These are phyloP conservation scores for Halcyon chelicuti DNA, from an alignment of 2,797 vertebrate genomes.

Conservation along the genomic window DNA sequence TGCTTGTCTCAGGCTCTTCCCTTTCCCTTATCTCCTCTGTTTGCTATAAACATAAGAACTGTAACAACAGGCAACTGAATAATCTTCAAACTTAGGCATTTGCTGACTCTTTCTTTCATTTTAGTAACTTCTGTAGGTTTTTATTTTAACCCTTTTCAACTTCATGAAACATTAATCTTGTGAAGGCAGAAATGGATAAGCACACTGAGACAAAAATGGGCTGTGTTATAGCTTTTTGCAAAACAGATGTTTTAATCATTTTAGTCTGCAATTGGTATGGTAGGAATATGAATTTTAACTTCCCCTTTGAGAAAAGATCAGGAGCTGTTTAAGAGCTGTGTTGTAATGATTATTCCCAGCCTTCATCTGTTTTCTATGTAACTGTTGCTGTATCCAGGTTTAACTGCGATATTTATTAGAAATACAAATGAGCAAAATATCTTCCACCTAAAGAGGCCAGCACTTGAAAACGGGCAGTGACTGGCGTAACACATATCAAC, in stretches of 20 bases:
- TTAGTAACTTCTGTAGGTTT: neutral
- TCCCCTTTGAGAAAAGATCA: neutral
- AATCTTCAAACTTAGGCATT: neutral
- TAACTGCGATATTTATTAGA: neutral
- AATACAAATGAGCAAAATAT: neutral
- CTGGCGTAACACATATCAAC: neutral
- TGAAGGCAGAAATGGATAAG: neutral
- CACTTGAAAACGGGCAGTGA: neutral
- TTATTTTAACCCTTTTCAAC: neutral
- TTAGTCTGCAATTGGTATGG: neutral
- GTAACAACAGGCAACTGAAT: neutral
- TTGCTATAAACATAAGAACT: neutral
- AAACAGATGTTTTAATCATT: neutral
- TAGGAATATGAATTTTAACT: neutral
- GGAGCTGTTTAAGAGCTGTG: neutral
- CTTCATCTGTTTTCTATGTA: neutral
- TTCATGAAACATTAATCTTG: neutral
- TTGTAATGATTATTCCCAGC: neutral
- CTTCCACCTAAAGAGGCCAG: neutral
- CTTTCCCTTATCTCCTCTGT: neutral
- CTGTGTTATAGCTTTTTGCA: neutral
- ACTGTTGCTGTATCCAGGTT: neutral
- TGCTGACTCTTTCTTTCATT: neutral
- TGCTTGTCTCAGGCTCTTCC: neutral
- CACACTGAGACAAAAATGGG: neutral